Evolutionary conservation across 2,113 vertebrate genomes (phyloP).

Genomic region (Nothocercus julius): DNA sequence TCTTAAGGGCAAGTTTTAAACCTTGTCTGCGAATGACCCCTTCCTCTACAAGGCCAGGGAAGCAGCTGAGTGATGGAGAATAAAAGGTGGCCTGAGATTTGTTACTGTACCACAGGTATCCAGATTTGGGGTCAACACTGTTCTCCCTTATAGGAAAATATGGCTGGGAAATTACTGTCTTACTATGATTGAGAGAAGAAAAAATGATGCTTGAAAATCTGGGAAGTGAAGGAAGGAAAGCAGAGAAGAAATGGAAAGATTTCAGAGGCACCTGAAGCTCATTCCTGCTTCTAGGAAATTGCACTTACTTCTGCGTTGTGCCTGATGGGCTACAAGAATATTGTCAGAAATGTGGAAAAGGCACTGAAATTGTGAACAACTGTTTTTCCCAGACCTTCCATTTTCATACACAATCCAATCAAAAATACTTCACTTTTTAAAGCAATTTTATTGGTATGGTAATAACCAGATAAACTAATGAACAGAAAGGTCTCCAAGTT

Average conservation of each 20-base stretch:
- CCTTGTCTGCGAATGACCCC: background rate
- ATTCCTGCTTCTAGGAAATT: background rate
- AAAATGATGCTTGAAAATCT: background rate
- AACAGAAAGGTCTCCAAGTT: background rate
- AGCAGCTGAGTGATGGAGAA: background rate
- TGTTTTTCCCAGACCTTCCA: background rate
- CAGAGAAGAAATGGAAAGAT: background rate
- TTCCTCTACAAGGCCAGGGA: background rate
- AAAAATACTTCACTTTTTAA: background rate
- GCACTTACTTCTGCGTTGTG: background rate
- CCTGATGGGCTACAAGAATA: fast-evolving
- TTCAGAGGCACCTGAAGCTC: background rate
- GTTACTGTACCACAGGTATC: background rate
- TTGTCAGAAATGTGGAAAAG: background rate
- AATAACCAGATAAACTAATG: background rate
- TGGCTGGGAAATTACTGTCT: background rate
- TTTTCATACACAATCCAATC: background rate
- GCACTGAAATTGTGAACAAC: background rate
- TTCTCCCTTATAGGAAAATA: background rate
- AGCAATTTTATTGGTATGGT: background rate
- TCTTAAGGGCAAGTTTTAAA: background rate
- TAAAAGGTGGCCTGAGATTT: background rate
- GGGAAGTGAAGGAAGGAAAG: background rate
- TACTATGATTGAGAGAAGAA: background rate
- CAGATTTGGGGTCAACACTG: background rate